Evolutionary conservation across 2,888 invertebrate species (phyloP), one percentile per base, ranked within the genome.

Genomic region (Leptinotarsa rubiginosa): DNA sequence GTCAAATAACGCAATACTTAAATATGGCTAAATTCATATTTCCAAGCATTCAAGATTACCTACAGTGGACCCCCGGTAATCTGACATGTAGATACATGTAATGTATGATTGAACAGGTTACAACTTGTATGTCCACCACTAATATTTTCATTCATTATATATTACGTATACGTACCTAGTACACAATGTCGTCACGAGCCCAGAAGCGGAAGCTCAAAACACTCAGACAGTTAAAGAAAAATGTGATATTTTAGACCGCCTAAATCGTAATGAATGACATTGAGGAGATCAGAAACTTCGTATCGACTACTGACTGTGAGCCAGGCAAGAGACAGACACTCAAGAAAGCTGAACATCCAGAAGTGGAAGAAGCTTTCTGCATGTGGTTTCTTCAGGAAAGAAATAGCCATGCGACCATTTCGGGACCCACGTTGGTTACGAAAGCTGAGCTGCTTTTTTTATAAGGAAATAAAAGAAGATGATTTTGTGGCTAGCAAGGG

Each of bases 301-400:
- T 65, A 2, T 7, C 62, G 12, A 62, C 62, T 62, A 73, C 69
- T 59, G 69, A 50, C 64, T 41, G 69, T 50, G 52, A 62, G 49
- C 64, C 68, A 54, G 68, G 73, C 68, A 68, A 68, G 62, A 64
- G 64, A 66, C 54, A 66, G 52, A 72, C 72, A 41, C 69, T 73
- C 25, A 73, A 72, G 64, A 73, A 73, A 64, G 65, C 56, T 69
- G 65, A 69, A 69, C 69, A 68, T 47, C 73, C 77, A 54, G 77
- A 76, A 68, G 75, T 79, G 31, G 79, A 80, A 76, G 67, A 81
- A 74, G 74, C 77, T 54, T 74, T 81, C 22, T 79, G 78, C 72
- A 77, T 67, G 71, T 81, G 80, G 78, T 80, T 80, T 78, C 70
- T 79, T 73, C 73, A 79, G 66, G 73, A 76, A 76, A 70, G 77